Evolutionary conservation across 2,113 vertebrate genomes (phyloP).

Genomic region (Euleptes europaea): DNA sequence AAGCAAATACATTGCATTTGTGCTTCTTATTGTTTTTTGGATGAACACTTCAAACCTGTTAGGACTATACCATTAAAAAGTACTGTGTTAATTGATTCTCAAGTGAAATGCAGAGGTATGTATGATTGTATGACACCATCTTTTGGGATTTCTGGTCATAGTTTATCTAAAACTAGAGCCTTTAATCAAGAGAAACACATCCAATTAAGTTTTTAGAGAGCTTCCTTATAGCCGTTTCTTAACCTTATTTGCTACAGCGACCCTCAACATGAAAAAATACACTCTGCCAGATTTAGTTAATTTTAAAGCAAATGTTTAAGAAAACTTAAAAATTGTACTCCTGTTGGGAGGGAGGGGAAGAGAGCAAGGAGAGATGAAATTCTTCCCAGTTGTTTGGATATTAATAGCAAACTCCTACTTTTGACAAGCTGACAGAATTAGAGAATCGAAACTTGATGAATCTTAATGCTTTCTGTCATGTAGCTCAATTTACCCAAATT

Average conservation of each 20-base stretch:
- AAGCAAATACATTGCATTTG: not conserved
- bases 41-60: not conserved
- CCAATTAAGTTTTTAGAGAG: slow-evolving; percentile 41
- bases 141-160: slow-evolving; percentile 5
- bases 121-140: not conserved
- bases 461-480: slow-evolving; percentile 72
- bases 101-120: not conserved
- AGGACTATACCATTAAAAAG: not conserved
- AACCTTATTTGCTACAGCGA: slow-evolving; percentile 31
- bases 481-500: slow-evolving; percentile 74
- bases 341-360: not conserved
- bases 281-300: slow-evolving; percentile 38
- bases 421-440: slow-evolving; percentile 70
- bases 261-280: slow-evolving; percentile 27
- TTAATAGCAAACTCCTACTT: slow-evolving; percentile 63
- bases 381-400: slow-evolving; percentile 47
- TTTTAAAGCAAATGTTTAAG: slow-evolving; percentile 51
- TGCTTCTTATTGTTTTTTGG: not conserved
- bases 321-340: slow-evolving; percentile 54
- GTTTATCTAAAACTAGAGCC: not conserved
- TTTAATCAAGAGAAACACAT: not conserved
- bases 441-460: slow-evolving; percentile 77
- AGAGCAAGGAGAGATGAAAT: slow-evolving; percentile 7
- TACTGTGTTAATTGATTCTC: not conserved
- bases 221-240: slow-evolving; percentile 15